phyloP scores from a whole-genome alignment of 2,888 invertebrate genomes.

The Himalopsyche japonica region DNA sequence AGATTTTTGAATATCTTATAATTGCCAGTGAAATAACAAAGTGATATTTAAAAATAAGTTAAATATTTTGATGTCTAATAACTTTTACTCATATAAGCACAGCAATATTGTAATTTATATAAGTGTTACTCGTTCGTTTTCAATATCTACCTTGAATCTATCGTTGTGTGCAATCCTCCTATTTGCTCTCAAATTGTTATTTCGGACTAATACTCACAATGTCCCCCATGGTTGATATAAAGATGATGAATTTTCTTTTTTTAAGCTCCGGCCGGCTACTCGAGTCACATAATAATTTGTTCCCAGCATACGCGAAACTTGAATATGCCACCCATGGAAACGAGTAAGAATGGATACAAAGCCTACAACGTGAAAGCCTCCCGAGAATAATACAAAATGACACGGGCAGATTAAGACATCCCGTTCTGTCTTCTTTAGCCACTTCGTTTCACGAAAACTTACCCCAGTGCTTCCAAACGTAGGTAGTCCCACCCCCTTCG shows the following conservation, averaged over 20 bases:
- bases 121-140: too few relatives aligned
- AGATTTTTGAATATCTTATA: too few relatives aligned
- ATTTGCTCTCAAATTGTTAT: too few relatives aligned
- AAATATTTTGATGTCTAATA: too few relatives aligned
- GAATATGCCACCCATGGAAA: neutral
- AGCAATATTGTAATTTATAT: too few relatives aligned
- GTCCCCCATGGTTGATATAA: neutral
- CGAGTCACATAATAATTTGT: neutral
- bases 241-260: neutral
- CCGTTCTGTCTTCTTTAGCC: neutral
- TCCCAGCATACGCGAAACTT: neutral
- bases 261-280: neutral
- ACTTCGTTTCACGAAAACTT: neutral
- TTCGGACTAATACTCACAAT: too few relatives aligned
- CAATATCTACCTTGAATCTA: too few relatives aligned
- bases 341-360: neutral
- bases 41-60: too few relatives aligned
- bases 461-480: neutral
- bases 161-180: too few relatives aligned
- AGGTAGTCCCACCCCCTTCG: neutral
- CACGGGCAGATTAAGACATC: slow-evolving; percentile 29
- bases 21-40: too few relatives aligned
- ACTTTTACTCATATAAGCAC: too few relatives aligned
- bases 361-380: slow-evolving; percentile 7
- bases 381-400: slow-evolving; percentile 27